Conservation (phyloP, 2,797 vertebrate species). For the Mastacembelus armatus region DNA sequence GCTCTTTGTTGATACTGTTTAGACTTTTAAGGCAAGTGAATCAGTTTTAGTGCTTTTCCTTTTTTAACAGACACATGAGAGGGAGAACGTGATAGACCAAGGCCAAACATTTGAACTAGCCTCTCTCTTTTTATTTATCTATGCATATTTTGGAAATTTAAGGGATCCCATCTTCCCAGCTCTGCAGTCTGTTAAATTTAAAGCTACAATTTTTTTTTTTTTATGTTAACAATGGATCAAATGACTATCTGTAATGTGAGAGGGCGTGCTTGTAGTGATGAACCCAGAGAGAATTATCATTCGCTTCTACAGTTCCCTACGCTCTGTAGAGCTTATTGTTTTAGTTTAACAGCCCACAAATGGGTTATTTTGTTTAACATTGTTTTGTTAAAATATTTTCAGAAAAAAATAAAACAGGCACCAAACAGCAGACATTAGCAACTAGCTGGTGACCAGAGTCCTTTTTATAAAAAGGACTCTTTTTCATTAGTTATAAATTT, state of each 20-base stretch:
- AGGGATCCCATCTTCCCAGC: background rate
- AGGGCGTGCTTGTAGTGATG: background rate
- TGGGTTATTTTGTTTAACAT: too few species aligned
- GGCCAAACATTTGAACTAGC: too few species aligned
- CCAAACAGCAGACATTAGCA: background rate
- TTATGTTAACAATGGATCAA: background rate
- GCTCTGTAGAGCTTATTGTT: background rate
- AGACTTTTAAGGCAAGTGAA: background rate
- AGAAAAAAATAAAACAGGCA: background rate
- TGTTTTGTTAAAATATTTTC: background rate
- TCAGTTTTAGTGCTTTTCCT: background rate
- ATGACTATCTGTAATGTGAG: background rate
- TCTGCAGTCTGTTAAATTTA: background rate
- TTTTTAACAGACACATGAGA: background rate
- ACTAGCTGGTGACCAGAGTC: background rate
- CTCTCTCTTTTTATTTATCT: too few species aligned
- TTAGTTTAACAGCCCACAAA: background rate
- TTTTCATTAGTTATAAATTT: too few species aligned
- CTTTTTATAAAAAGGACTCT: too few species aligned
- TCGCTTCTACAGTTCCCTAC: background rate
- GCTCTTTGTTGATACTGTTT: background rate
- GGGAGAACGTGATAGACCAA: too few species aligned
- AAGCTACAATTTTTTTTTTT: constrained; percentile 1
- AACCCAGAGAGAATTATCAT: background rate
- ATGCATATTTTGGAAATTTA: background rate